Conservation (phyloP, 2,113 vertebrate genomes). For the Alces alces region DNA sequence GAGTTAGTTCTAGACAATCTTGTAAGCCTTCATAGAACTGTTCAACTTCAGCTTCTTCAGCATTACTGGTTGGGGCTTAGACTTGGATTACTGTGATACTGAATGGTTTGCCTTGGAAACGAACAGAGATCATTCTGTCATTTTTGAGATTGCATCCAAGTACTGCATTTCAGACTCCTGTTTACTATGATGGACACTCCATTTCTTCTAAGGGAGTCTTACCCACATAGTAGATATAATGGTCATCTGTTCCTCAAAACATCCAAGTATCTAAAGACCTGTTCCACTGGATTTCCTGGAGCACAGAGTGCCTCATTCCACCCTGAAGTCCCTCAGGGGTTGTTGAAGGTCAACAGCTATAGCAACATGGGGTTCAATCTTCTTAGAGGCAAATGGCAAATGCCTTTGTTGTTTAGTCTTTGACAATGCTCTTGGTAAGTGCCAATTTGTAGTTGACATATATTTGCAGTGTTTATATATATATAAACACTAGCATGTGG, state of each 20-base stretch:
- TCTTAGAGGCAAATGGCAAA: neutral
- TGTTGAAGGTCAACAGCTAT: neutral
- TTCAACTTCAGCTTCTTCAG: neutral
- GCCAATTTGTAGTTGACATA: neutral
- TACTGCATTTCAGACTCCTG: neutral
- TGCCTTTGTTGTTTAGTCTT: neutral
- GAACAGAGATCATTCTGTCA: neutral
- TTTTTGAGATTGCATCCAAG: neutral
- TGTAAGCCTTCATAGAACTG: neutral
- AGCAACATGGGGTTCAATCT: neutral
- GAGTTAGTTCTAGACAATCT: neutral
- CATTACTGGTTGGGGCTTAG: neutral
- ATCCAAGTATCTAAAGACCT: neutral
- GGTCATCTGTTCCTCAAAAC: neutral
- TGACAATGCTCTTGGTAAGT: neutral
- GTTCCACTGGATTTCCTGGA: neutral
- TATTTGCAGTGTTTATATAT: neutral
- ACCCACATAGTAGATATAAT: neutral
- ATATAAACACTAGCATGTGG: neutral
- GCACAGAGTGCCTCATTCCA: neutral
- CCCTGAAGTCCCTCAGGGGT: neutral
- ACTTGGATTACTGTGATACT: neutral
- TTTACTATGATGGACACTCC: neutral
- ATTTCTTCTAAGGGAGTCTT: neutral
- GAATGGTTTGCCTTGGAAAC: neutral